phyloP scores from a whole-genome alignment of 2,888 invertebrate genomes.

The Acanthosepion pharaonis region DNA sequence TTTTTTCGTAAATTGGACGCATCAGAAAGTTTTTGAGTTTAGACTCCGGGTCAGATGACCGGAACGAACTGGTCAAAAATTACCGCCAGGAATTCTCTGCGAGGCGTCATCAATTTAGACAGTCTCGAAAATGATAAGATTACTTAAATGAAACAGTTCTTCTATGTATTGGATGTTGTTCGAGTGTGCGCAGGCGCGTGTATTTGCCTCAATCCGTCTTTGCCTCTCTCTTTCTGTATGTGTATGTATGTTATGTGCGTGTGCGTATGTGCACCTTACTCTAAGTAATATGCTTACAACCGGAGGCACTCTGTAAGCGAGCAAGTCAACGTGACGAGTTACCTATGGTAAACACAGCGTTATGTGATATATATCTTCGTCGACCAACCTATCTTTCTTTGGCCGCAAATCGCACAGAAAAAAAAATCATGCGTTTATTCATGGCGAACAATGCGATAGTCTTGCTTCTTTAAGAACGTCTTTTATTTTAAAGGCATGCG shows the following conservation, averaged over 20 bases:
- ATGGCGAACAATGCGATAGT: neutral
- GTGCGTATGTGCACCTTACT: neutral
- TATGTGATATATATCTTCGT: neutral
- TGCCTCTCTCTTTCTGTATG: too few relatives aligned
- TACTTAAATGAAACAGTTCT: too few relatives aligned
- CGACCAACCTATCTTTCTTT: neutral
- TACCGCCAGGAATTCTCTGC: too few relatives aligned
- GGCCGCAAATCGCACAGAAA: neutral
- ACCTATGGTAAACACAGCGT: neutral
- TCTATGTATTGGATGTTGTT: too few relatives aligned
- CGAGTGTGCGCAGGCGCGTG: too few relatives aligned
- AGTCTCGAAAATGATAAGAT: too few relatives aligned
- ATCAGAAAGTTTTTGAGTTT: too few relatives aligned
- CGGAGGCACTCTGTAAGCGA: neutral
- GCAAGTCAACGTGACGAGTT: neutral
- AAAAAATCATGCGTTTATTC: neutral
- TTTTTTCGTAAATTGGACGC: too few relatives aligned
- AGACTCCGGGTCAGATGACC: too few relatives aligned
- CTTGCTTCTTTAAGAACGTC: neutral
- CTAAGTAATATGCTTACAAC: neutral
- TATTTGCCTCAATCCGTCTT: too few relatives aligned
- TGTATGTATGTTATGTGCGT: neutral
- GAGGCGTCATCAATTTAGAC: too few relatives aligned
- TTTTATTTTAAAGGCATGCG: neutral
- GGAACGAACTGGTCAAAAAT: too few relatives aligned